A percentile compares a stretch with the other conserved stretches of the same genome.
These are phyloP conservation scores for Toxotes chatareus DNA, from an alignment of 2,113 vertebrate species.

Conservation along the genomic window DNA sequence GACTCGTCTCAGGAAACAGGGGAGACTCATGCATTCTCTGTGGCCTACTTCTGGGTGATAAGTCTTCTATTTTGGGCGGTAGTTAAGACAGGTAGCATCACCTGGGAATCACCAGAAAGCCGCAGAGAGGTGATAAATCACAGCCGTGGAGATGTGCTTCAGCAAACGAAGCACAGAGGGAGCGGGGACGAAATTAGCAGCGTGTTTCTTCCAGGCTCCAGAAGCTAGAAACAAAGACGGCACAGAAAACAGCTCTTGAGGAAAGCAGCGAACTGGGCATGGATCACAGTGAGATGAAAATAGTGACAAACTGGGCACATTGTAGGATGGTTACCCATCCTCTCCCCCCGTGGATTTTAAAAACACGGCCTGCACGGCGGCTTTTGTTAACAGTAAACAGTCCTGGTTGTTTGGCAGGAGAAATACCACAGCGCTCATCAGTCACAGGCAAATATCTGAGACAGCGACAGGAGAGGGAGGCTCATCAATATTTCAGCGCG, in stretches of 20 bases:
- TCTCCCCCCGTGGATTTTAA: neutral
- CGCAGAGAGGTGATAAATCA: conserved; percentile 57
- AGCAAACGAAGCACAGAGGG: conserved; percentile 38
- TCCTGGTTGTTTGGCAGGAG: conserved; percentile 28
- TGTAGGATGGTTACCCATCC: conserved; percentile 7
- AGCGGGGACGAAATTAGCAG: conserved; percentile 18
- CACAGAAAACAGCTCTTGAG: conserved; percentile 9
- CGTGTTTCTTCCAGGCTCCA: conserved; percentile 12
- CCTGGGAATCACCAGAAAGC: conserved; percentile 60
- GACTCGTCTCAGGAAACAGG: neutral
- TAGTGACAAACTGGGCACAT: conserved; percentile 22
- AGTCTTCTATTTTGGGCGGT: conserved; percentile 60
- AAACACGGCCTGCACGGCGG: conserved; percentile 14
- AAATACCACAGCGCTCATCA: conserved; percentile 23
- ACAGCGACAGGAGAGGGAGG: neutral
- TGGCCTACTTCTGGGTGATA: conserved; percentile 43
- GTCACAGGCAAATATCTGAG: conserved; percentile 44
- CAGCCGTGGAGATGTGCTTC: conserved; percentile 26
- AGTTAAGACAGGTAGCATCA: conserved; percentile 63
- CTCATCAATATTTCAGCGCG: conserved; percentile 64
- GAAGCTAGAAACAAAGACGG: conserved; percentile 42
- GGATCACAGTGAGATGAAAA: conserved; percentile 27
- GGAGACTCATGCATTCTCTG: neutral
- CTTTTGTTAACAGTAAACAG: conserved; percentile 48
- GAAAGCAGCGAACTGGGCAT: conserved; percentile 29